Base-by-base conservation (phyloP, 1,140 invertebrate species). In the Penaeus vannamei region DNA sequence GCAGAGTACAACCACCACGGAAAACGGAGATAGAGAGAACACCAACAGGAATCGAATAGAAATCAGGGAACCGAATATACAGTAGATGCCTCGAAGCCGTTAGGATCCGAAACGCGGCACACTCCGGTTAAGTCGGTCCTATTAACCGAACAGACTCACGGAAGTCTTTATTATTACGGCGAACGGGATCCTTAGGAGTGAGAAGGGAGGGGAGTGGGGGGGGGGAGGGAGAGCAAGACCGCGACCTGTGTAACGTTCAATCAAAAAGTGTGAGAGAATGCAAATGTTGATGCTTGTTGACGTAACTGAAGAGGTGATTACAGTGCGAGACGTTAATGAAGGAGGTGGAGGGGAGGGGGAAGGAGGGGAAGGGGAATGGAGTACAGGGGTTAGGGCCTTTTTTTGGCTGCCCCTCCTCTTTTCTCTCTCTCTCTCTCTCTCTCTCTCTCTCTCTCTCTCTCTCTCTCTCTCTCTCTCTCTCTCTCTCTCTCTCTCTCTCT, bases 401-500 rank as follows among this genome's bases (percentile, higher is more conserved):
- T 77, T 36, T 26, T 77, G 20, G 3, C 72, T 36, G 26, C 17
- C 17, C 19, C 36, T 17, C 26, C 8, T 17, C 17, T 17, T 77
- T 14, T 77, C 29, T 29, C 29, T n/a, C 72, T 77, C 36, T 36
- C 17, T 29, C 72, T 36, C 72, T 29, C 22, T 19, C 17, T 8
- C 8, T 17, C 7, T 77, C 29, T 32, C 17, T 8, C 2, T 8
- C 7, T 2, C 17, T 2, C 17, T 8, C 17, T 17, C 17, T 36
- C 36, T 29, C 72, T 23, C 36, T 22, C 8, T 2, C 17, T 77
- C 17, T 14, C 17, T 77, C 69, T 66, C 64, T 66, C 64, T 66
- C 64, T 66, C 64, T 66, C 64, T 77, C 72, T 77, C 72, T 82
- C 36, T 60, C 53, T 77, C 72, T 77, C 72, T 77, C 72, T 77